Evolutionary conservation across 2,113 vertebrate genomes (phyloP).

Genomic region (Phalacrocorax carbo): DNA sequence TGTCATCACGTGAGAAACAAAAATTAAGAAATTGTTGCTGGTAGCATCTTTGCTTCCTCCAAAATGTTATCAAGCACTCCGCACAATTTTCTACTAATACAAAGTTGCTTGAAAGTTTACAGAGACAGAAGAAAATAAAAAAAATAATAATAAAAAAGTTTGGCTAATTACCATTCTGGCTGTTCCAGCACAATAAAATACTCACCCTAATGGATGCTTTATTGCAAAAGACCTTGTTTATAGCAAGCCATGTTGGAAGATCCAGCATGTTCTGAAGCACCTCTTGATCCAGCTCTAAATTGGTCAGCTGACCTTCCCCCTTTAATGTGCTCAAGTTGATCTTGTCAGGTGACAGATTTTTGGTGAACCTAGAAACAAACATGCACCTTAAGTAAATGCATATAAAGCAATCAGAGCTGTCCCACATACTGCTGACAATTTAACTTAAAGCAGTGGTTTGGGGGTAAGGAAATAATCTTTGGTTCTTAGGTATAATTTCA

Average conservation of each 20-base stretch:
- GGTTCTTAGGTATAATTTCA: background rate
- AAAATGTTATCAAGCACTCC: background rate
- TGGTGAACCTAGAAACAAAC: conserved; percentile 88
- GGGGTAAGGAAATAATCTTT: background rate
- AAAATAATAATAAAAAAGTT: background rate
- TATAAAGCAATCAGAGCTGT: background rate
- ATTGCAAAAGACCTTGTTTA: conserved; percentile 96
- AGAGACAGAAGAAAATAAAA: background rate
- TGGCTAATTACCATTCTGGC: background rate
- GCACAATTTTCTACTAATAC: background rate
- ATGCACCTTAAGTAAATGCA: background rate
- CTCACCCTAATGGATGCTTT: conserved; percentile 96
- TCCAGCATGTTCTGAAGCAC: conserved; percentile 98
- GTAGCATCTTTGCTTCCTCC: background rate
- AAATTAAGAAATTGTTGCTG: background rate
- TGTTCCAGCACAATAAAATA: background rate
- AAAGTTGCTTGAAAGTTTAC: background rate
- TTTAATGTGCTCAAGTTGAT: conserved; percentile 98
- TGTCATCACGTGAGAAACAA: background rate
- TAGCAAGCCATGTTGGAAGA: conserved; percentile 97
- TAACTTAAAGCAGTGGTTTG: background rate
- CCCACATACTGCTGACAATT: background rate
- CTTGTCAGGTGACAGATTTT: conserved; percentile 98
- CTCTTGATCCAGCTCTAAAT: conserved; percentile 96
- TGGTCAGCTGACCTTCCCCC: conserved; percentile 96